phyloP scores from a whole-genome alignment of 2,797 vertebrate species.

The Chloroceryle inda region DNA sequence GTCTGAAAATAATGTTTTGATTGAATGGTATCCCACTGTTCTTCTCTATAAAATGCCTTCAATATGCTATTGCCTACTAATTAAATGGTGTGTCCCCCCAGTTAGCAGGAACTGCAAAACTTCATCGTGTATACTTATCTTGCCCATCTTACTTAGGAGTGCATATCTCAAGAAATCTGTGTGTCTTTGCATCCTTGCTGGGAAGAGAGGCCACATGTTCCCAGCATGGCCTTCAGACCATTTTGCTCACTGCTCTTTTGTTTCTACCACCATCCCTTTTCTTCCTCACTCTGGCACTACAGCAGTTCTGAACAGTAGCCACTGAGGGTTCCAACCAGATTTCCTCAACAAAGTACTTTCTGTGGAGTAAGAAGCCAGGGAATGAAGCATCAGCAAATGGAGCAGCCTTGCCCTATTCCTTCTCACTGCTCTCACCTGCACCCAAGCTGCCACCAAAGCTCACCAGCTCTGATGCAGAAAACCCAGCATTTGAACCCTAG shows the following conservation, averaged over 20 bases:
- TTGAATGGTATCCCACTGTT: neutral
- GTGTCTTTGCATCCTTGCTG: neutral
- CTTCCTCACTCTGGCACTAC: conserved; percentile 10
- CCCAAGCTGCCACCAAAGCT: conserved; percentile 13
- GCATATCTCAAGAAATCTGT: neutral
- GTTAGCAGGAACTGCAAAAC: neutral
- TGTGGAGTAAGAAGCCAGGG: neutral
- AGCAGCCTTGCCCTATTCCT: neutral
- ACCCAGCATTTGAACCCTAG: neutral
- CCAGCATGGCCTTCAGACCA: conserved; percentile 4
- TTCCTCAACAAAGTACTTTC: conserved; percentile 44
- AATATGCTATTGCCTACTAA: neutral
- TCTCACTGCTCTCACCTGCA: neutral
- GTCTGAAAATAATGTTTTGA: neutral
- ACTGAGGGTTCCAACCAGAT: conserved; percentile 14
- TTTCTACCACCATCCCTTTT: conserved; percentile 27
- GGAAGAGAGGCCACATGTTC: conserved; percentile 3
- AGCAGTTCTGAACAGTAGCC: conserved; percentile 44
- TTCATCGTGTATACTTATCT: neutral
- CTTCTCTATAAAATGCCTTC: neutral
- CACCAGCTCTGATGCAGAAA: conserved; percentile 14
- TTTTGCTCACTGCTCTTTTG: neutral
- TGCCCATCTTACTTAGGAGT: neutral
- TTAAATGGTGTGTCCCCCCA: neutral
- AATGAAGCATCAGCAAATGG: neutral